Evolutionary conservation across 2,113 vertebrate genomes (phyloP).

Genomic region (Parotia lawesii): DNA sequence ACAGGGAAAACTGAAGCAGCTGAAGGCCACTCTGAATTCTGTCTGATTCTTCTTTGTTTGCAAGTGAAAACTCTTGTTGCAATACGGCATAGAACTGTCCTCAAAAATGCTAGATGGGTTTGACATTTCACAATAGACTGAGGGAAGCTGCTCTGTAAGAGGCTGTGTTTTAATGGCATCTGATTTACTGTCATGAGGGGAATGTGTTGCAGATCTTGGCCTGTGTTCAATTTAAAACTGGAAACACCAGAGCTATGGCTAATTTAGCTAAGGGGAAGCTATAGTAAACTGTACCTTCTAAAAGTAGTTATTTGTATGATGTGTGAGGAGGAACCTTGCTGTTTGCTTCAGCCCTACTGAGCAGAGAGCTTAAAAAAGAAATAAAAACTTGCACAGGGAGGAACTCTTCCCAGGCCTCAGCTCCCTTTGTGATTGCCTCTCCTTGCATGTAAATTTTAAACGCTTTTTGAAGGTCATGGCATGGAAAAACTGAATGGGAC

Average conservation of each 20-base stretch:
- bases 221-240: not conserved
- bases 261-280: not conserved
- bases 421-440: not conserved
- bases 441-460: not conserved
- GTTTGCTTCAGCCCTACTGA: not conserved
- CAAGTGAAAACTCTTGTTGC: not conserved
- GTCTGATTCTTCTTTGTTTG: not conserved
- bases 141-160: not conserved
- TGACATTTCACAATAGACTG: not conserved
- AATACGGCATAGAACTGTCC: not conserved
- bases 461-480: not conserved
- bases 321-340: not conserved
- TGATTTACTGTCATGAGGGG: not conserved
- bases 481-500: not conserved
- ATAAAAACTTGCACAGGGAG: not conserved
- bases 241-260: not conserved
- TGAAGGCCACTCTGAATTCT: not conserved
- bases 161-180: not conserved
- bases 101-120: not conserved
- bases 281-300: not conserved
- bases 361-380: not conserved
- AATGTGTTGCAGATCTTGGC: not conserved
- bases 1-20: not conserved
- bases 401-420: not conserved
- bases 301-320: not conserved